These are phyloP conservation scores for Pachyseris speciosa DNA, from an alignment of 64 coral and sea anemone genomes.

Conservation along the genomic window DNA sequence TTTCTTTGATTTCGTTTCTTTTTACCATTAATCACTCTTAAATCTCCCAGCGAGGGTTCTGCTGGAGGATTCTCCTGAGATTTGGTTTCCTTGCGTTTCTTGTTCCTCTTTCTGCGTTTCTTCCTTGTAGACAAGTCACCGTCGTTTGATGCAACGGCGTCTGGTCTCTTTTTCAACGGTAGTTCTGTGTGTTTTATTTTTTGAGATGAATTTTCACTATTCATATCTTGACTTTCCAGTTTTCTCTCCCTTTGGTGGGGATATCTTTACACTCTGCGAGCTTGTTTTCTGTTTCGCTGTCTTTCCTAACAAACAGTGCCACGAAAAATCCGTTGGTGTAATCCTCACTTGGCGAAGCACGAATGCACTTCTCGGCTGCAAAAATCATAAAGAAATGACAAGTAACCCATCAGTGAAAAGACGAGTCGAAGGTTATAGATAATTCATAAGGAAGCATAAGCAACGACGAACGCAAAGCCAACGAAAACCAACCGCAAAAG, in stretches of 20 bases:
- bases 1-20: neutral
- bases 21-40: neutral
- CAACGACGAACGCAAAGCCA: too few species aligned
- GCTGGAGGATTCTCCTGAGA: neutral
- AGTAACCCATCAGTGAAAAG: neutral
- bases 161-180: neutral
- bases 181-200: neutral
- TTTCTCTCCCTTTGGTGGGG: neutral
- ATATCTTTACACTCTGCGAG: neutral
- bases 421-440: neutral
- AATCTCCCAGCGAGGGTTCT: neutral
- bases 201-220: neutral
- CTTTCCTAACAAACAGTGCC: constrained; percentile 79
- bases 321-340: constrained; percentile 95
- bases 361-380: constrained; percentile 83
- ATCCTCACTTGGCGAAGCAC: constrained; percentile 75
- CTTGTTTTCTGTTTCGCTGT: neutral
- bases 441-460: too few species aligned
- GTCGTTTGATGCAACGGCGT: neutral
- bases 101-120: neutral
- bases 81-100: neutral
- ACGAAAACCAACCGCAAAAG: too few species aligned
- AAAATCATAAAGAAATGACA: constrained; percentile 18
- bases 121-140: neutral
- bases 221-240: neutral